Percentiles rank a stretch among this genome's conserved stretches.
Conservation (phyloP, 2,888 invertebrate species). For the Calephelis perditalis region DNA sequence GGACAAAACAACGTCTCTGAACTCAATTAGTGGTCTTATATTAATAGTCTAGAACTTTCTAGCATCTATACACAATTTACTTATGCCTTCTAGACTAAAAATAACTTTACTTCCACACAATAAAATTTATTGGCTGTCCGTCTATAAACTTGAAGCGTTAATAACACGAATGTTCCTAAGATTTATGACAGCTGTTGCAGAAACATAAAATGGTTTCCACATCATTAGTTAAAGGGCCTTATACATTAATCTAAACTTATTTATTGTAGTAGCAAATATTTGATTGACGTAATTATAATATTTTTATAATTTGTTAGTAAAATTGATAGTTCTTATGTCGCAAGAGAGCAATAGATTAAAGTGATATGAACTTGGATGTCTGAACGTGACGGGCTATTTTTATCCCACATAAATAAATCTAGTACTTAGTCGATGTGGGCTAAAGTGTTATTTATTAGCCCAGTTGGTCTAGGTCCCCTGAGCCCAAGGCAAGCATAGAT, state of each 20-base stretch:
- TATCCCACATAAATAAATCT: neutral
- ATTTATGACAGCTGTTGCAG: slow-evolving; percentile 54
- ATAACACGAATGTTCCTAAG: slow-evolving; percentile 31
- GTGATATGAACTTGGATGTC: neutral
- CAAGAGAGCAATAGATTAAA: neutral
- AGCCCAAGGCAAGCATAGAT: too few relatives aligned
- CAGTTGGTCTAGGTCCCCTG: too few relatives aligned
- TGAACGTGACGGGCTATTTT: neutral
- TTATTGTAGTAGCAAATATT: slow-evolving; percentile 34
- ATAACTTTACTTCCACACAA: neutral
- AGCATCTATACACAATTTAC: too few relatives aligned
- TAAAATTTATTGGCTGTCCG: slow-evolving; percentile 8
- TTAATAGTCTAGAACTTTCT: too few relatives aligned
- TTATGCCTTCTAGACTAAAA: neutral
- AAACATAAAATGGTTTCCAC: slow-evolving; percentile 47
- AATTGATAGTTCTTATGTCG: neutral
- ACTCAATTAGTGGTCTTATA: too few relatives aligned
- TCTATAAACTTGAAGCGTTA: slow-evolving; percentile 9
- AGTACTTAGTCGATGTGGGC: neutral
- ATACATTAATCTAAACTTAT: slow-evolving; percentile 54
- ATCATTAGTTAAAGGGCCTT: slow-evolving; percentile 56
- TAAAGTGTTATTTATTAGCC: neutral
- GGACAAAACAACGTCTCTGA: too few relatives aligned
- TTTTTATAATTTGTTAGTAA: neutral
- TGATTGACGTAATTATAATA: slow-evolving; percentile 4